Base-by-base conservation (phyloP, 2,113 vertebrate genomes). In the Actenoides lindsayi region DNA sequence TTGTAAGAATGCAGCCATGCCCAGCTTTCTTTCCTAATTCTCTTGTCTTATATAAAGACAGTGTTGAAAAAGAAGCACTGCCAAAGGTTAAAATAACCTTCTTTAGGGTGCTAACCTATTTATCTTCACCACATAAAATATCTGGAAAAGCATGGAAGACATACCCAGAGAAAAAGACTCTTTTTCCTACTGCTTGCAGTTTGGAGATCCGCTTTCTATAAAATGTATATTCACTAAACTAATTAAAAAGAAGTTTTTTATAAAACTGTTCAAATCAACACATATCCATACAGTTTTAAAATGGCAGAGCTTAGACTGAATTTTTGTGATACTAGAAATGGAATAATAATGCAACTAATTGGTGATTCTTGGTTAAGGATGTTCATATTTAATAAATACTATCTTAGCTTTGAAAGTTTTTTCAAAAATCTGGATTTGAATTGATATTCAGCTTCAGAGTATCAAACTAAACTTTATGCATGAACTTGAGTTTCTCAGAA, bases 21-120 rank as follows among this genome's bases (percentile, higher is more conserved):
- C 44, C n/a, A 89, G 46, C 50, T 92, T 94, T 63, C 59, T 53
- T 89, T 92, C 53, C 21, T 68, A 80, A 73, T 86, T 79, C 30
- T 78, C 56, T 93, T n/a, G 51, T 75, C 30, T 73, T 92, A 27
- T 71, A 41, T 77, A 80, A 89, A 80, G 46, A n/a, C 44, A 46
- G 19, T 12, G 6, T 44, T 80, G 50, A 83, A 93, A 92, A 69
- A 69, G 95, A 95, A 77, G 39, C 62, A 80, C 70, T 90, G 41
- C 71, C 62, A 90, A 87, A 94, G 67, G 88, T 97, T 93, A 96
- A 94, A 94, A 90, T 77, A 96, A 87, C 37, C 71, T 88, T 77
- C 88, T 39, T 88, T 93, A 80, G 41, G 6, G 44, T 83, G 63
- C 63, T 92, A 86, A 73, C 41, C 59, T 94, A 51, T 92, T 93